These are phyloP conservation scores for Apotomis capreana DNA, from an alignment of 2,888 invertebrate genomes.

Conservation along the genomic window DNA sequence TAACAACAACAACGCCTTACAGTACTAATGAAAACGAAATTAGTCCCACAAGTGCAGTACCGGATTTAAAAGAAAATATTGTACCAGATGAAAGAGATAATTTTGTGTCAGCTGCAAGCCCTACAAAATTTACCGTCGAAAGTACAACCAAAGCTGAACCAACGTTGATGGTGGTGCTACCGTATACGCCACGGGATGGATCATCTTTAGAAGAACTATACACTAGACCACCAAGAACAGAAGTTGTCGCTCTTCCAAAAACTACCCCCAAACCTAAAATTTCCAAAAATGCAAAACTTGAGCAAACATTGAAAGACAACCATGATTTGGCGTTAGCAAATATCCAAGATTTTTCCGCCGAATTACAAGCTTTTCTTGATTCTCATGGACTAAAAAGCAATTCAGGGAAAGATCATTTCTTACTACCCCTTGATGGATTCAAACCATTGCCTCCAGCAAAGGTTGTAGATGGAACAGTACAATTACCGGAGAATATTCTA, in stretches of 20 bases:
- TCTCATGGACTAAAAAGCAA: slow-evolving; percentile 71
- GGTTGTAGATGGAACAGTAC: slow-evolving; percentile 69
- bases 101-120: slow-evolving; percentile 46
- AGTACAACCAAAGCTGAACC: slow-evolving; percentile 63
- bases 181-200: slow-evolving; percentile 84
- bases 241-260: slow-evolving; percentile 74
- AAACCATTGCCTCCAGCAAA: slow-evolving; percentile 74
- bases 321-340: slow-evolving; percentile 56
- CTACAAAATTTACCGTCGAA: slow-evolving; percentile 52
- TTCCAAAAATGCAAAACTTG: slow-evolving; percentile 54
- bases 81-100: slow-evolving; percentile 47
- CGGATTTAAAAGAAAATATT: slow-evolving; percentile 50
- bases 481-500: slow-evolving; percentile 75
- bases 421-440: slow-evolving; percentile 75
- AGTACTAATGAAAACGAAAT: slow-evolving; percentile 64
- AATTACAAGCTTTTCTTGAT: slow-evolving; percentile 72
- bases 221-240: slow-evolving; percentile 85
- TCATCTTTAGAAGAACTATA: slow-evolving; percentile 85
- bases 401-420: slow-evolving; percentile 70
- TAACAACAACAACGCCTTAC: slow-evolving; percentile 51
- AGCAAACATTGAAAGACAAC: slow-evolving; percentile 57
- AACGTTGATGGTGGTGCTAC: slow-evolving; percentile 86
- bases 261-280: slow-evolving; percentile 61
- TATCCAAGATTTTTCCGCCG: slow-evolving; percentile 65
- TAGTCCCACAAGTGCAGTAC: slow-evolving; percentile 45